A percentile compares a stretch with the other conserved stretches of the same genome.
These are phyloP conservation scores for Aurelia sp. DNA, from an alignment of 30 jellyfish, hydroid and myxozoan genomes.

Conservation along the genomic window DNA sequence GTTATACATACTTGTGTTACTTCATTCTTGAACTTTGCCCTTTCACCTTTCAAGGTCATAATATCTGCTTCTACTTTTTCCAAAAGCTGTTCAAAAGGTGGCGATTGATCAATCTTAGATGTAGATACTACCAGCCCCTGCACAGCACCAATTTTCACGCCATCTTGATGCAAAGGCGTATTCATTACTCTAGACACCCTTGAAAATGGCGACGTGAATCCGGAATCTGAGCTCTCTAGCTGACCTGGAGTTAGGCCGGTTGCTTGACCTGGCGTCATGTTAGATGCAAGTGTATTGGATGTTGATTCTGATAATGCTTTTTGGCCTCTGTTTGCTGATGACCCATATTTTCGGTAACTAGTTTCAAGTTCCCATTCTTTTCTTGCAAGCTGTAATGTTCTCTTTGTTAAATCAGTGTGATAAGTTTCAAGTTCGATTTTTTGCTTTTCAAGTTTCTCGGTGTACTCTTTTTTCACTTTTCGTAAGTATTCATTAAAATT, in stretches of 20 bases:
- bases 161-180: background rate
- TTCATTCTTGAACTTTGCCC: background rate
- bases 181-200: background rate
- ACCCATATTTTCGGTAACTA: slow-evolving; percentile 4
- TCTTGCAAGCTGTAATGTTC: slow-evolving; percentile 62
- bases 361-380: slow-evolving; percentile 70
- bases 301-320: slow-evolving; percentile 4
- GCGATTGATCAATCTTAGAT: background rate
- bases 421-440: slow-evolving; percentile 46
- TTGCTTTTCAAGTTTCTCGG: slow-evolving; percentile 60
- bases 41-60: slow-evolving; percentile 5
- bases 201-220: slow-evolving; percentile 63
- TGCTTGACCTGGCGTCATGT: background rate
- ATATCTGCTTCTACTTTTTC: slow-evolving; percentile 35
- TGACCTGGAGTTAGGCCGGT: background rate
- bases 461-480: slow-evolving; percentile 30
- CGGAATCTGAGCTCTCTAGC: slow-evolving; percentile 59
- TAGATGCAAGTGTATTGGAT: background rate
- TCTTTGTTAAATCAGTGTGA: slow-evolving; percentile 39
- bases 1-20: no score
- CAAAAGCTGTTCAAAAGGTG: slow-evolving; percentile 32
- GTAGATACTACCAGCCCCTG: background rate
- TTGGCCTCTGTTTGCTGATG: background rate
- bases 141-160: background rate
- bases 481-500: slow-evolving; percentile 49